A percentile compares a stretch with the other conserved stretches of the same genome.
phyloP scores from a whole-genome alignment of 2,888 invertebrate species.

The Habroteleia sp. region DNA sequence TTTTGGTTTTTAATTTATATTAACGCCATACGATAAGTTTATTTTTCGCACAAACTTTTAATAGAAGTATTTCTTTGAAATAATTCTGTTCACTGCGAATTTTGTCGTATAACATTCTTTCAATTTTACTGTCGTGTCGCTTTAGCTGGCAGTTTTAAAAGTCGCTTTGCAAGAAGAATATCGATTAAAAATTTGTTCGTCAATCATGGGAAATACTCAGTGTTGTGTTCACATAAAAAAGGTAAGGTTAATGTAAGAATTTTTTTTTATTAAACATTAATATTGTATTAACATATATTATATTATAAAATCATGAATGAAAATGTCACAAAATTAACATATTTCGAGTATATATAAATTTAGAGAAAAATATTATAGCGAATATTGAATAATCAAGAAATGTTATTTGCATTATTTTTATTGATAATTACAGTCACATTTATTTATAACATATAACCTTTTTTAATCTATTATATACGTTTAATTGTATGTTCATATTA shows the following conservation, averaged over 20 bases:
- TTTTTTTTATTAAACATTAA: neutral
- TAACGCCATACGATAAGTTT: too few relatives aligned
- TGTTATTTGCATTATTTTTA: too few relatives aligned
- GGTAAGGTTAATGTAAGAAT: constrained; percentile 3
- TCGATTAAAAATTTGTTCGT: neutral
- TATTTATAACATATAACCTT: too few relatives aligned
- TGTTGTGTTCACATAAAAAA: constrained; percentile 20
- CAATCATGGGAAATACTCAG: constrained; percentile 31
- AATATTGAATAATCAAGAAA: too few relatives aligned
- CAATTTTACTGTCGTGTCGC: constrained; percentile 18
- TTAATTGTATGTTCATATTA: too few relatives aligned
- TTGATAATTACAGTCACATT: too few relatives aligned
- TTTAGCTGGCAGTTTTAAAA: constrained; percentile 10
- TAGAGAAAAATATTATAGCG: too few relatives aligned
- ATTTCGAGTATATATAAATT: too few relatives aligned
- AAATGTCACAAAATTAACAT: too few relatives aligned
- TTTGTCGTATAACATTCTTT: constrained; percentile 8
- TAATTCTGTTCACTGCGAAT: constrained; percentile 29
- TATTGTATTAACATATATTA: too few relatives aligned
- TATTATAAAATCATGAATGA: too few relatives aligned
- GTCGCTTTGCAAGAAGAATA: neutral
- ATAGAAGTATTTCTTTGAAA: constrained; percentile 24
- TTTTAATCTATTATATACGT: too few relatives aligned
- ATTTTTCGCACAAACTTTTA: neutral
- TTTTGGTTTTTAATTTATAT: neutral